A percentile compares a stretch with the other conserved stretches of the same genome.
phyloP scores from a whole-genome alignment of 1,140 invertebrate species.

The Piezodorus guildinii region DNA sequence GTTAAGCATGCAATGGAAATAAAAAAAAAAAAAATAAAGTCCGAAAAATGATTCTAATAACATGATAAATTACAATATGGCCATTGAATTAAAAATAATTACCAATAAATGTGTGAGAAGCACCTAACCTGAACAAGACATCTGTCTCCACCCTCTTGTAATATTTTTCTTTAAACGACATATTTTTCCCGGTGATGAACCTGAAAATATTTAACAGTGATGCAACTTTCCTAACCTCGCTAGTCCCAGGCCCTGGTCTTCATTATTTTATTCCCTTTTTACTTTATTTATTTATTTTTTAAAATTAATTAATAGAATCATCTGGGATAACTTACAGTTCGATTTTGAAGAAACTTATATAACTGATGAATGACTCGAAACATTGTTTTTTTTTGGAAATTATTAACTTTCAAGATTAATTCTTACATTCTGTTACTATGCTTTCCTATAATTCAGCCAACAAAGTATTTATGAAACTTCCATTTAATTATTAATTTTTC shows the following conservation, averaged over 20 bases:
- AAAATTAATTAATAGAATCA: too few species aligned
- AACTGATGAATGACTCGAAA: too few species aligned
- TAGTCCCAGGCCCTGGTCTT: neutral
- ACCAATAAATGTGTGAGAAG: slow-evolving; percentile 9
- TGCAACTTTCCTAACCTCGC: slow-evolving; percentile 4
- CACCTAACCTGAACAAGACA: slow-evolving; percentile 5
- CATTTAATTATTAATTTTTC: too few species aligned
- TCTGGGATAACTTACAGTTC: too few species aligned
- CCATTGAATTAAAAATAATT: slow-evolving; percentile 5
- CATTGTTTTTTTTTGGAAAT: too few species aligned
- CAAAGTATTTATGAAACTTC: too few species aligned
- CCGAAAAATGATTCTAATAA: neutral
- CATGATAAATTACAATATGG: neutral
- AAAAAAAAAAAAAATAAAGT: neutral
- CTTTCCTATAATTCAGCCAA: too few species aligned
- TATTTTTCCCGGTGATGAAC: slow-evolving; percentile 9
- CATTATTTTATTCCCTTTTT: too few species aligned
- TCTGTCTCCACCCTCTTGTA: neutral
- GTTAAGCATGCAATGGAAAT: neutral
- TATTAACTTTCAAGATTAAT: too few species aligned
- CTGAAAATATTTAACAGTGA: slow-evolving; percentile 20
- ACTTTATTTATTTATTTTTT: too few species aligned
- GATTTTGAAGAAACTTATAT: too few species aligned
- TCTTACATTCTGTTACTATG: too few species aligned
- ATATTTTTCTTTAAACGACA: neutral